Conservation (phyloP, 2,888 invertebrate species). For the Aspidiotus destructor region DNA sequence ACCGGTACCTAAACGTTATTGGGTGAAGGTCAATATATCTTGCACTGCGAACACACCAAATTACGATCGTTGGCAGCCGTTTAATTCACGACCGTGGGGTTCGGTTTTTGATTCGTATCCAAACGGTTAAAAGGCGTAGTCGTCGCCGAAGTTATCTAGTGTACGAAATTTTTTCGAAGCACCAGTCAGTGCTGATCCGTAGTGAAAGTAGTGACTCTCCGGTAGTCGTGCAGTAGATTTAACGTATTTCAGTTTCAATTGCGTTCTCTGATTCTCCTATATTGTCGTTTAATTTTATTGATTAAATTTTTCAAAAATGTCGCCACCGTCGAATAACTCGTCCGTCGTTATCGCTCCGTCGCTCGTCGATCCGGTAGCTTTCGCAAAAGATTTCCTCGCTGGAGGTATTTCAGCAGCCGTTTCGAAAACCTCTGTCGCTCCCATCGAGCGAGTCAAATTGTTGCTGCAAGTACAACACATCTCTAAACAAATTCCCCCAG, state of each 20-base stretch:
- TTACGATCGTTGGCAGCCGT: slow-evolving; percentile 12
- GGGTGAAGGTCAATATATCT: slow-evolving; percentile 28
- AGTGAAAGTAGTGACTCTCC: slow-evolving; percentile 12
- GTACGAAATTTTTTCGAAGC: background rate
- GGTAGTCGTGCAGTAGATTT: background rate
- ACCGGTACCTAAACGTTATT: slow-evolving; percentile 14
- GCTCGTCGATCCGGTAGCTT: slow-evolving; percentile 66
- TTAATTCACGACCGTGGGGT: slow-evolving; percentile 23
- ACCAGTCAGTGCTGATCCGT: slow-evolving; percentile 10
- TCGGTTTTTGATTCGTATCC: slow-evolving; percentile 17
- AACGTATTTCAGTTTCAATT: background rate
- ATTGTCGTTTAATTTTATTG: slow-evolving; percentile 1
- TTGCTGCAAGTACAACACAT: slow-evolving; percentile 90
- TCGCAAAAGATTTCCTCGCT: slow-evolving; percentile 80
- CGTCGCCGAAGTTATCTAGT: background rate
- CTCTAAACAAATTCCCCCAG: slow-evolving; percentile 74
- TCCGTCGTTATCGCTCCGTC: slow-evolving; percentile 41
- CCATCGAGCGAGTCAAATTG: slow-evolving; percentile 89
- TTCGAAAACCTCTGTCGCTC: slow-evolving; percentile 88
- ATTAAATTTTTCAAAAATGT: slow-evolving; percentile 17
- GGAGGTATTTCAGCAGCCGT: slow-evolving; percentile 88
- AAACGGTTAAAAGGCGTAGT: slow-evolving; percentile 5
- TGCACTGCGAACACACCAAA: slow-evolving; percentile 12
- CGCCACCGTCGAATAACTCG: slow-evolving; percentile 18
- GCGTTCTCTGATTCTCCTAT: background rate